Evolutionary conservation across 2,888 invertebrate genomes (phyloP), one percentile per base, ranked within the genome.

Genomic region (Ashinkailepas kermadecensis): DNA sequence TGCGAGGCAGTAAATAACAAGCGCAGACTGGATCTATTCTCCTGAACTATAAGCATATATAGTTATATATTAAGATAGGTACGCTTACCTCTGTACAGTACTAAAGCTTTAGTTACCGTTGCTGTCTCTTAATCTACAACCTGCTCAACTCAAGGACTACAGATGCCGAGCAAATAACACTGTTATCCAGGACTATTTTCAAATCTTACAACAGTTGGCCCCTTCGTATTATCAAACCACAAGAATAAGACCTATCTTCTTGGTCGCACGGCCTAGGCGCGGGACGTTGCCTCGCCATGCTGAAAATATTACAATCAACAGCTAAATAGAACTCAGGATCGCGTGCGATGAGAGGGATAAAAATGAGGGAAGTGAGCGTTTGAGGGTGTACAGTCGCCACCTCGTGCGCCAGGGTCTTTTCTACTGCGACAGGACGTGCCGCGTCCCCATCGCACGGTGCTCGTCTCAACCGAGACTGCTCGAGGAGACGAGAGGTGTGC

Each of bases 91-190:
- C 74, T 74, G 74, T 74, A 74, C 74, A 74, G 21, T 74, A 74
- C 74, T 74, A 74, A 74, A 74, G 74, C 74, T 74, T 74, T 74
- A 74, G 74, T 74, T 74, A 74, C 74, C 74, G 54, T n/a, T 74
- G 9, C 54, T 74, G 21, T 56, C 18, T 23, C 74, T 54, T 74
- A 74, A 13, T 54, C 54, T 56, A 74, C 2, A 21, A 15, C 56
- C 56, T 56, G 74, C 39, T 21, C 21, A 74, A 54, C 56, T 18
- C 54, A 74, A 56, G 21, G 3, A 4, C 54, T 74, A 74, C 10
- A 15, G 18, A 56, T 74, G 54, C 54, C 74, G 54, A 74, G 74
- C 21, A 54, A 56, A 74, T 56, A 21, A 74, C 74, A 56, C 54
- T 18, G 21, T 15, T 54, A 56, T 74, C 74, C 74, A 56, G 56